A percentile compares a stretch with the other conserved stretches of the same genome.
Conservation (phyloP, 1,140 invertebrate species). For the Cryptotermes secundus region DNA sequence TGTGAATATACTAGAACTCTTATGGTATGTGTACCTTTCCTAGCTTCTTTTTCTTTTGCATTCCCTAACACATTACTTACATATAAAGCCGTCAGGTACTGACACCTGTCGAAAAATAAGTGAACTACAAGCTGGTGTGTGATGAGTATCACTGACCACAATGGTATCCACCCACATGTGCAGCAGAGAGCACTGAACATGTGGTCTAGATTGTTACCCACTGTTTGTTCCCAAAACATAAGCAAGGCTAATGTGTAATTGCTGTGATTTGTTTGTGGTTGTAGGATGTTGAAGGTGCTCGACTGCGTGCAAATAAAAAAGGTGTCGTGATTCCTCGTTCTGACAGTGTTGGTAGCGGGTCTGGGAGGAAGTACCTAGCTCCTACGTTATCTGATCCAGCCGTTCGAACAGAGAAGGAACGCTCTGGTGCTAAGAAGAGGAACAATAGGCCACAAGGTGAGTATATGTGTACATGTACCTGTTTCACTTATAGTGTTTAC, state of each 20-base stretch:
- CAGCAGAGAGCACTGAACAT: too few relatives aligned
- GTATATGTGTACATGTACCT: conserved; percentile 30
- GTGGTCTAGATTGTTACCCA: too few relatives aligned
- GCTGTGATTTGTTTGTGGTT: not conserved
- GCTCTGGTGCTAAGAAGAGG: conserved; percentile 63
- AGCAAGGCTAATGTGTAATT: not conserved
- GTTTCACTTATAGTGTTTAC: not conserved
- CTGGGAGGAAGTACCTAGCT: conserved; percentile 81
- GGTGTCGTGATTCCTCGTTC: conserved; percentile 58
- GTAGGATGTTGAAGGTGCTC: not conserved
- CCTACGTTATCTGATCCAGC: conserved; percentile 85
- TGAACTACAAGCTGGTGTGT: too few relatives aligned
- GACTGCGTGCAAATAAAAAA: conserved; percentile 22
- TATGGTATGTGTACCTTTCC: too few relatives aligned
- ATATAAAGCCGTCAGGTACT: too few relatives aligned
- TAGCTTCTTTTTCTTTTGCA: too few relatives aligned
- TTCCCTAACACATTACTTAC: too few relatives aligned
- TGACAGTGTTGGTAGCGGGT: conserved; percentile 76
- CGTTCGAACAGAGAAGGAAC: conserved; percentile 71
- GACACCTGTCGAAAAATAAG: too few relatives aligned
- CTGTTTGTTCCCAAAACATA: too few relatives aligned
- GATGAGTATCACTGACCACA: too few relatives aligned
- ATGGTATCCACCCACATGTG: too few relatives aligned
- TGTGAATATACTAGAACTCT: too few relatives aligned
- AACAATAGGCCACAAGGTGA: conserved; percentile 62